A percentile compares a stretch with the other conserved stretches of the same genome.
phyloP scores from a whole-genome alignment of 23 tunicate genomes.

The Styela clava region DNA sequence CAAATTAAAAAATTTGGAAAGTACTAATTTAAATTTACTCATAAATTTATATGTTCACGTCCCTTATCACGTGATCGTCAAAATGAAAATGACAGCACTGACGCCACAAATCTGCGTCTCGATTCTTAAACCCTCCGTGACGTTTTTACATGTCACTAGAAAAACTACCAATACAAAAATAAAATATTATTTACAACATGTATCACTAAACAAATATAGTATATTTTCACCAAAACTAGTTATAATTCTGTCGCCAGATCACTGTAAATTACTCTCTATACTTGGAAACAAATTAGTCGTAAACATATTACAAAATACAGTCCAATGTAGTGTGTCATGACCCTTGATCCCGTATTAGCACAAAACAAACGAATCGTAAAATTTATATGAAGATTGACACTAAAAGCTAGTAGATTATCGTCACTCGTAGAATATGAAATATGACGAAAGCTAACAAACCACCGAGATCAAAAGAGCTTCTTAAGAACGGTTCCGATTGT shows the following conservation, averaged over 20 bases:
- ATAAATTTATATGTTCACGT: too few species aligned
- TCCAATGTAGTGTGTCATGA: background rate
- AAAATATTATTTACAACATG: too few species aligned
- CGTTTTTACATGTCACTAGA: background rate
- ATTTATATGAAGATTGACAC: background rate
- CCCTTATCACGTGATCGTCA: too few species aligned
- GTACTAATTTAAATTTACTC: too few species aligned
- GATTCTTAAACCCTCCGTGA: background rate
- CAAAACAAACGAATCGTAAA: background rate
- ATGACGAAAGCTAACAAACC: background rate
- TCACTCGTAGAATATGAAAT: background rate
- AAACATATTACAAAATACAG: background rate
- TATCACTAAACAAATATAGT: background rate
- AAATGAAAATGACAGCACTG: background rate
- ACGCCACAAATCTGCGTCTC: background rate
- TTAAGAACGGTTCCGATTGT: background rate
- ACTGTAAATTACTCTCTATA: too few species aligned
- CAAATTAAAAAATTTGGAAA: too few species aligned
- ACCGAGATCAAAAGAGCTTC: background rate
- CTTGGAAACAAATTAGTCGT: too few species aligned
- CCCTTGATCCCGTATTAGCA: background rate
- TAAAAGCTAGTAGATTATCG: background rate
- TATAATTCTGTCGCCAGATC: too few species aligned
- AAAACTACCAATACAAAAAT: background rate
- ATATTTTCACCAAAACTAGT: background rate